Percentiles rank a stretch among this genome's conserved stretches.
phyloP scores from a whole-genome alignment of 2,888 invertebrate species.

The Anagyrus pseudococci region DNA sequence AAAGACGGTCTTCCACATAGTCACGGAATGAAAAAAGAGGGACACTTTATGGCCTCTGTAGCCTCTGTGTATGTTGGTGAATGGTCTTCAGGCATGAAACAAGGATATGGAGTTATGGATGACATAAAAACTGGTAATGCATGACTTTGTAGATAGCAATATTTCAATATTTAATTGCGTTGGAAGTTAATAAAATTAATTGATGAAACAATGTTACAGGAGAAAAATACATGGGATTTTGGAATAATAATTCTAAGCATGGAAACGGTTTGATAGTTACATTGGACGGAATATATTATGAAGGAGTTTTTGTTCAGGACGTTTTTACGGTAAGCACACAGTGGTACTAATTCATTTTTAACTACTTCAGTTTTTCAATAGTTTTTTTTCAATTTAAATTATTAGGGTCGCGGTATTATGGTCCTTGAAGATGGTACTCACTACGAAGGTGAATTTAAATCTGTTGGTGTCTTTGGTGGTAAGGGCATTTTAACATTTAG shows the following conservation, averaged over 20 bases:
- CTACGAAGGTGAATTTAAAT: slow-evolving; percentile 87
- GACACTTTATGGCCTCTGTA: slow-evolving; percentile 76
- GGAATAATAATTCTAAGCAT: slow-evolving; percentile 83
- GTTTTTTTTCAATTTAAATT: slow-evolving; percentile 28
- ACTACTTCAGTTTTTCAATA: slow-evolving; percentile 9
- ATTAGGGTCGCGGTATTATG: slow-evolving; percentile 85
- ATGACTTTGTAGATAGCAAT: not conserved
- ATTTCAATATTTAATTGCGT: not conserved
- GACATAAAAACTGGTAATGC: slow-evolving; percentile 76
- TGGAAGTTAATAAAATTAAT: slow-evolving; percentile 6
- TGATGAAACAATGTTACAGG: slow-evolving; percentile 60
- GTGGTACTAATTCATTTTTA: slow-evolving; percentile 8
- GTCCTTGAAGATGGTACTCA: slow-evolving; percentile 87
- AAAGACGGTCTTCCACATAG: slow-evolving; percentile 85
- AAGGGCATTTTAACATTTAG: slow-evolving; percentile 82
- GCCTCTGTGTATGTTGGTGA: slow-evolving; percentile 90
- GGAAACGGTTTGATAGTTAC: slow-evolving; percentile 88
- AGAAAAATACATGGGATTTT: slow-evolving; percentile 89
- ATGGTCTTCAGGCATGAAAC: slow-evolving; percentile 78
- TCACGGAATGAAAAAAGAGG: slow-evolving; percentile 82
- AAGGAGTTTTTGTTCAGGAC: slow-evolving; percentile 84
- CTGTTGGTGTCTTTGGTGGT: slow-evolving; percentile 80
- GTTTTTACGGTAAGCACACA: slow-evolving; percentile 69
- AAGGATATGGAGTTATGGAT: slow-evolving; percentile 90
- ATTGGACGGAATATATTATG: slow-evolving; percentile 89